These are phyloP conservation scores for Myiopsitta monachus DNA, from an alignment of 2,113 vertebrate species.

Conservation along the genomic window DNA sequence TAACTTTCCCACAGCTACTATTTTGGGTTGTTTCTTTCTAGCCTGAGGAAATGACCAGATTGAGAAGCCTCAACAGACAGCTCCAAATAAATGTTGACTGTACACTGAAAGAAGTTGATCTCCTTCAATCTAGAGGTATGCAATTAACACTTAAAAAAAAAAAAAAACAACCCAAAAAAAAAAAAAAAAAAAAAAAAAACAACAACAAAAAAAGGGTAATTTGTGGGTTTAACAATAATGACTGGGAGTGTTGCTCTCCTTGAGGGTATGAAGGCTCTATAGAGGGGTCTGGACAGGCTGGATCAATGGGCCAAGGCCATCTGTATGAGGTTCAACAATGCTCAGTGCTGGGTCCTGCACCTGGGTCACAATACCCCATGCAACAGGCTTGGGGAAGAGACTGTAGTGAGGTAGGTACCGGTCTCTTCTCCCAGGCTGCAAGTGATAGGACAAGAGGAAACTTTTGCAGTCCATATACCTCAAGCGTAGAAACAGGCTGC, in stretches of 20 bases:
- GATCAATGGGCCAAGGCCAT: accelerated
- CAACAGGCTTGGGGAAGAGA: neutral
- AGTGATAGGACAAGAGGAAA: neutral
- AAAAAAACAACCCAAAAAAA: neutral
- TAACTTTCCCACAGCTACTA: slow-evolving; percentile 66
- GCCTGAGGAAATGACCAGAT: slow-evolving; percentile 98
- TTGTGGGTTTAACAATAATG: neutral
- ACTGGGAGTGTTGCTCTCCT: accelerated
- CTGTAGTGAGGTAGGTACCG: accelerated
- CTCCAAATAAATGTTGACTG: slow-evolving; percentile 99
- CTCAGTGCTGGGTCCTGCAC: accelerated
- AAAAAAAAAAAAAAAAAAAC: no score
- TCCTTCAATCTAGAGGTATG: slow-evolving; percentile 93
- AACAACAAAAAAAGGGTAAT: neutral
- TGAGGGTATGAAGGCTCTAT: neutral
- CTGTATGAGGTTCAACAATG: neutral
- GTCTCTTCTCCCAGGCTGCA: neutral
- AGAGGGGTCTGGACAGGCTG: neutral
- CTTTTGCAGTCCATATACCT: neutral
- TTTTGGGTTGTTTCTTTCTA: slow-evolving; percentile 75
- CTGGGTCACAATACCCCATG: neutral
- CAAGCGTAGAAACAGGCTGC: neutral
- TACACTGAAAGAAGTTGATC: slow-evolving; percentile 96
- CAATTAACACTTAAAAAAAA: slow-evolving; percentile 31
- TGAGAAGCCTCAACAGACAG: slow-evolving; percentile 92